phyloP scores from a whole-genome alignment of 2,888 invertebrate genomes.

The Eilema caniola region DNA sequence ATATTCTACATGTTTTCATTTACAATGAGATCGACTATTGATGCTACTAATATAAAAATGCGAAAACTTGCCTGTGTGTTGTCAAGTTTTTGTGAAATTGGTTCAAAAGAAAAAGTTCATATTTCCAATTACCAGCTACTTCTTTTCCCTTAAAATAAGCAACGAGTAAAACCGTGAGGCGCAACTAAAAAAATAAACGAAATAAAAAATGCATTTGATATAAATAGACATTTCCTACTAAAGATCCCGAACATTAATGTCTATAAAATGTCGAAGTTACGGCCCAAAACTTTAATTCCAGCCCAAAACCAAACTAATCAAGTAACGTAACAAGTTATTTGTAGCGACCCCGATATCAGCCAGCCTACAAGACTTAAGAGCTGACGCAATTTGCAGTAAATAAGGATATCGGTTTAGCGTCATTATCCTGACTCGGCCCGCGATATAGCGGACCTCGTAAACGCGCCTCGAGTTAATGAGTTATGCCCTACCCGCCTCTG shows the following conservation, averaged over 20 bases:
- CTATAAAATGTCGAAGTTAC: constrained; percentile 41
- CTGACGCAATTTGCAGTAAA: constrained; percentile 84
- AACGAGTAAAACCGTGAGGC: neutral
- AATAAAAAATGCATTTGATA: neutral
- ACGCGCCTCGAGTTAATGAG: constrained; percentile 64
- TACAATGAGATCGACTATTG: too few species aligned
- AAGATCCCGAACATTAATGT: neutral
- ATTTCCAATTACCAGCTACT: neutral
- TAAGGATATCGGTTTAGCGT: constrained; percentile 84
- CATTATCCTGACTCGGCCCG: constrained; percentile 71
- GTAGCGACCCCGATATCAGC: constrained; percentile 45
- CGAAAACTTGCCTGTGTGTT: too few species aligned
- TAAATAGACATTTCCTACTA: neutral
- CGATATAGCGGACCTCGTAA: constrained; percentile 67
- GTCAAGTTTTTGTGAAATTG: neutral
- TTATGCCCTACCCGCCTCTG: constrained; percentile 54
- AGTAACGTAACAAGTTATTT: constrained; percentile 56
- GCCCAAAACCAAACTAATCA: constrained; percentile 57
- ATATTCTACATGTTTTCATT: too few species aligned
- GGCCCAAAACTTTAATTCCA: constrained; percentile 43
- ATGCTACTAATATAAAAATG: neutral
- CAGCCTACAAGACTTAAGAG: constrained; percentile 57
- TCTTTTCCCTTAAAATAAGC: neutral
- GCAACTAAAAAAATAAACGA: neutral
- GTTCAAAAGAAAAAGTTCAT: too few species aligned